Conservation (phyloP, 2,113 vertebrate genomes). For the Perca flavescens region DNA sequence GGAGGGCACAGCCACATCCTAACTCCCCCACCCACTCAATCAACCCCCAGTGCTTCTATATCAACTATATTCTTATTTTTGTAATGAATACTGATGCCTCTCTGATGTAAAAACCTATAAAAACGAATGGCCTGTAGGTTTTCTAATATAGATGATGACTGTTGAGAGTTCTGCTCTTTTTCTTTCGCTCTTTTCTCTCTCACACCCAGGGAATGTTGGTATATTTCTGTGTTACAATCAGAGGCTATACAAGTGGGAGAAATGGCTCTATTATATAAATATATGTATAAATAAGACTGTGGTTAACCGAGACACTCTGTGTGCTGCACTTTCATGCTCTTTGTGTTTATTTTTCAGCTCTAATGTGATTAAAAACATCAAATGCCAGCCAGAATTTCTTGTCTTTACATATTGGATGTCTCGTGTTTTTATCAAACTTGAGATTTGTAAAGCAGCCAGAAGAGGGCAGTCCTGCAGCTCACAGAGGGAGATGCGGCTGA, state of each 20-base stretch:
- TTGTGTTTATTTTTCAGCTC: conserved; percentile 80
- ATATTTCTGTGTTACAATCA: conserved; percentile 79
- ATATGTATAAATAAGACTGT: conserved; percentile 81
- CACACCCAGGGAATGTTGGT: conserved; percentile 66
- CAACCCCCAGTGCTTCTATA: conserved; percentile 57
- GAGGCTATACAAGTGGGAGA: conserved; percentile 76
- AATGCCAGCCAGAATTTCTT: conserved; percentile 40
- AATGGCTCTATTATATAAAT: conserved; percentile 74
- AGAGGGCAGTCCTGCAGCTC: conserved; percentile 73
- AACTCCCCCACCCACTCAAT: conserved; percentile 40
- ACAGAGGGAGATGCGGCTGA: conserved; percentile 6
- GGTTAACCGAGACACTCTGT: conserved; percentile 73
- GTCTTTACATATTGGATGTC: conserved; percentile 14
- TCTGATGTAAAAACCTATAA: conserved; percentile 73
- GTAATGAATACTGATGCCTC: conserved; percentile 73
- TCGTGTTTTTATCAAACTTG: conserved; percentile 21
- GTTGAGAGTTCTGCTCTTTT: conserved; percentile 48
- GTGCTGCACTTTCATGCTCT: conserved; percentile 71
- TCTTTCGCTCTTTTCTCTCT: conserved; percentile 44
- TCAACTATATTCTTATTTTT: conserved; percentile 81
- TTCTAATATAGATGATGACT: conserved; percentile 71
- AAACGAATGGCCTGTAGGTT: conserved; percentile 70
- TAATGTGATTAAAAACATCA: conserved; percentile 82
- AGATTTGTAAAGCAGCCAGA: conserved; percentile 57
- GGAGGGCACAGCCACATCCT: conserved; percentile 39